Evolutionary conservation across 1,140 invertebrate species (phyloP).

Genomic region (Tigriopus japonicus): DNA sequence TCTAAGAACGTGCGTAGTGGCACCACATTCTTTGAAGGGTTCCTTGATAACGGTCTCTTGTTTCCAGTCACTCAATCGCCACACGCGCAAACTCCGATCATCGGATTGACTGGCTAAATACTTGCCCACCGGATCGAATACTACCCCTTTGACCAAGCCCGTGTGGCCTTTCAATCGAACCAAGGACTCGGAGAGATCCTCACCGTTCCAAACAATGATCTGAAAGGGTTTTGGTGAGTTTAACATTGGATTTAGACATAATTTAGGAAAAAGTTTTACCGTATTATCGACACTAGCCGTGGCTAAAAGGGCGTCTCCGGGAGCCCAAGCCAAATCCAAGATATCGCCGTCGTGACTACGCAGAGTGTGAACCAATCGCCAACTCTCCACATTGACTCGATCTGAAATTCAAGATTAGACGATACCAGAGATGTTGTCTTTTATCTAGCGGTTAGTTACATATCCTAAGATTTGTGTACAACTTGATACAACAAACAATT

Average conservation of each 20-base stretch:
- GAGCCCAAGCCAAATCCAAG: slow-evolving; percentile 86
- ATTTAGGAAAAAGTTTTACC: too few relatives aligned
- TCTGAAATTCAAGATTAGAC: too few relatives aligned
- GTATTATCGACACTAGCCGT: slow-evolving; percentile 91
- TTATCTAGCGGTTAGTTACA: too few relatives aligned
- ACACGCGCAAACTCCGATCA: slow-evolving; percentile 71
- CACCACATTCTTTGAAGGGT: slow-evolving; percentile 45
- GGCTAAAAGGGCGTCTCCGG: slow-evolving; percentile 72
- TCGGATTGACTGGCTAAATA: slow-evolving; percentile 91
- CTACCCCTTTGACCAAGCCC: slow-evolving; percentile 61
- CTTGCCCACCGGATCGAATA: slow-evolving; percentile 96
- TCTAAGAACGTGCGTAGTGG: slow-evolving; percentile 24
- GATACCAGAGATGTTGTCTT: too few relatives aligned
- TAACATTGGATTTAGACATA: too few relatives aligned
- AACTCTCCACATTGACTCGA: slow-evolving; percentile 56
- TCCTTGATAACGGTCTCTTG: slow-evolving; percentile 63
- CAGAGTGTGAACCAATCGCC: slow-evolving; percentile 69
- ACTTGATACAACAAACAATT: too few relatives aligned
- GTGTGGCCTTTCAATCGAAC: slow-evolving; percentile 3
- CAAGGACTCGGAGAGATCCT: neutral
- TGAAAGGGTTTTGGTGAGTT: too few relatives aligned
- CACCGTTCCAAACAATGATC: slow-evolving; percentile 10
- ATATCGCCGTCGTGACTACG: slow-evolving; percentile 79
- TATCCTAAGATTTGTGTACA: too few relatives aligned
- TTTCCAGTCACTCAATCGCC: slow-evolving; percentile 84